These are phyloP conservation scores for Darevskia nairensis DNA, from an alignment of 2,797 vertebrate genomes.

Conservation along the genomic window DNA sequence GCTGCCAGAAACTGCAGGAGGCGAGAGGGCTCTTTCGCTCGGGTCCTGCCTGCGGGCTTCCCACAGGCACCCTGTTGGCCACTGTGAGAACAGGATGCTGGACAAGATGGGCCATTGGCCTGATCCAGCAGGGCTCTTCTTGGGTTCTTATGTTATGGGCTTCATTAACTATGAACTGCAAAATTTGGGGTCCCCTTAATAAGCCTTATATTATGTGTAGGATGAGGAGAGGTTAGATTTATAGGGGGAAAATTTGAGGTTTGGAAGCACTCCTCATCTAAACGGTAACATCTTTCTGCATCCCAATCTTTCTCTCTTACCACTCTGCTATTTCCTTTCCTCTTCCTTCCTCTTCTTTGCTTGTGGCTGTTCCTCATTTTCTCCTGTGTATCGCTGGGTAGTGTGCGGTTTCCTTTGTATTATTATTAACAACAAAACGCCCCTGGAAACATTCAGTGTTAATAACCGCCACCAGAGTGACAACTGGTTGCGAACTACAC, in stretches of 20 bases:
- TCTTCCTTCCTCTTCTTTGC: not conserved
- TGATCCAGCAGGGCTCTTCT: too few relatives aligned
- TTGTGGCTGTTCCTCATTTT: not conserved
- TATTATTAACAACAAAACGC: not conserved
- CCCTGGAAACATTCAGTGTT: not conserved
- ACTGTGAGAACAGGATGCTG: too few relatives aligned
- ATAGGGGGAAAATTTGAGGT: not conserved
- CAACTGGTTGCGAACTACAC: not conserved
- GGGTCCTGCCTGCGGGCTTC: too few relatives aligned
- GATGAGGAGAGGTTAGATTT: not conserved
- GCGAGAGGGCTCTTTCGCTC: too few relatives aligned
- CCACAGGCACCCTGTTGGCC: too few relatives aligned
- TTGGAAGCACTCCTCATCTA: not conserved
- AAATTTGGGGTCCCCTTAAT: too few relatives aligned
- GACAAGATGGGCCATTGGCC: too few relatives aligned
- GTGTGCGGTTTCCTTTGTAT: not conserved
- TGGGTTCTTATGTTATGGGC: too few relatives aligned
- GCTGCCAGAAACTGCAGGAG: too few relatives aligned
- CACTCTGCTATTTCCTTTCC: not conserved
- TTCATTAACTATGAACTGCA: too few relatives aligned
- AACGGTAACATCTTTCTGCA: not conserved
- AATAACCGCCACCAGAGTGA: not conserved
- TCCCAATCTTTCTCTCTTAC: not conserved
- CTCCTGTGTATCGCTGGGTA: not conserved
- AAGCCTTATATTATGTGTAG: not conserved